Evolutionary conservation across 2,797 vertebrate species (phyloP).

Genomic region (Syncerus caffer): DNA sequence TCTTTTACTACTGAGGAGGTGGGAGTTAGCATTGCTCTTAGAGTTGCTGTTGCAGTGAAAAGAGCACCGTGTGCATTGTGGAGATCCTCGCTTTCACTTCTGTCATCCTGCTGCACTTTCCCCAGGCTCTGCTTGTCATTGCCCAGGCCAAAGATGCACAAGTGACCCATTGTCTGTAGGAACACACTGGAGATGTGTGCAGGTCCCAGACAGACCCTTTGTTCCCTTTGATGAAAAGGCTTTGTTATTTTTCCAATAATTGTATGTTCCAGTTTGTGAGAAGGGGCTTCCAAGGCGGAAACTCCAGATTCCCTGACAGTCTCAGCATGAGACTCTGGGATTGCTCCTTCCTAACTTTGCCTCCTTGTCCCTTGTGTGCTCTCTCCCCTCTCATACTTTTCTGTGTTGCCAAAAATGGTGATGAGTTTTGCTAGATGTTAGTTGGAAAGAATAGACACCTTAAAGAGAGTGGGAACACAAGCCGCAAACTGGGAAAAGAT

Average conservation of each 20-base stretch:
- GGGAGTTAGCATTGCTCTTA: background rate
- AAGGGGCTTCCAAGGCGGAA: background rate
- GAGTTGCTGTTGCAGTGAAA: background rate
- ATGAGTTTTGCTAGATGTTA: background rate
- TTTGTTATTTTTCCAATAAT: constrained; percentile 53
- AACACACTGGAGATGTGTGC: constrained; percentile 12
- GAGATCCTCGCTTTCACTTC: background rate
- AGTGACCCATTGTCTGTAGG: constrained; percentile 50
- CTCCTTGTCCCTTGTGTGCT: background rate
- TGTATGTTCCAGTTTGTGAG: background rate
- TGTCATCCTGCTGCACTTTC: background rate
- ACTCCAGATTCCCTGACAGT: background rate
- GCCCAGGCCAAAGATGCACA: constrained; percentile 25
- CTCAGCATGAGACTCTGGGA: background rate
- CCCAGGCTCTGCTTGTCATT: background rate
- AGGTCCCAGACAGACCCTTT: constrained; percentile 55
- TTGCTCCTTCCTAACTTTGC: background rate
- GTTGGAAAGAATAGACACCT: background rate
- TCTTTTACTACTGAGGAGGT: background rate
- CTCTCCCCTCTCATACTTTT: background rate
- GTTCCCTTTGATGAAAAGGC: constrained; percentile 61
- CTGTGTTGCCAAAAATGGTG: background rate
- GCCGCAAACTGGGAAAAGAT: background rate
- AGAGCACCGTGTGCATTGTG: background rate
- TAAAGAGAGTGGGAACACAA: background rate